phyloP scores from a whole-genome alignment of 2,797 vertebrate genomes.

The Chloroceryle inda region DNA sequence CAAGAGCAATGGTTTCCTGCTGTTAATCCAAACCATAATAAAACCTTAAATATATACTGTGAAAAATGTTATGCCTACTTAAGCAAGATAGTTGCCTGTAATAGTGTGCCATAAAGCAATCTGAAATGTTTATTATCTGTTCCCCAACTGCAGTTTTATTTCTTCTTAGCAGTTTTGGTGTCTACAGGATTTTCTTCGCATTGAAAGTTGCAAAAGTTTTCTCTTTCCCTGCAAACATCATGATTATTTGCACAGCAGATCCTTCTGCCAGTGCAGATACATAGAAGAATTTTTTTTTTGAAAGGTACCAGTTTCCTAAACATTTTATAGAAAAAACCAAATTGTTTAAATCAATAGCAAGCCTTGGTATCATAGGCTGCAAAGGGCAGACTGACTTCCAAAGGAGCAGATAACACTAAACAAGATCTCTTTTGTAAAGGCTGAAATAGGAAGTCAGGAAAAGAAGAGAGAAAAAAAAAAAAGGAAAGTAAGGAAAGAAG shows the following conservation, averaged over 20 bases:
- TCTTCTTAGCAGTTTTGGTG: slow-evolving; percentile 30
- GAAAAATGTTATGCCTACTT: slow-evolving; percentile 70
- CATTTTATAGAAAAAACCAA: background rate
- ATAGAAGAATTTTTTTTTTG: background rate
- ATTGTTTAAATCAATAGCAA: slow-evolving; percentile 14
- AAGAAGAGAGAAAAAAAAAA: background rate
- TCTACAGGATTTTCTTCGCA: background rate
- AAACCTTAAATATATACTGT: slow-evolving; percentile 63
- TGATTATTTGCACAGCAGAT: background rate
- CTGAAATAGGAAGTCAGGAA: slow-evolving; percentile 25
- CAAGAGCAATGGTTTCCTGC: slow-evolving; percentile 29
- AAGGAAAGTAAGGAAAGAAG: background rate
- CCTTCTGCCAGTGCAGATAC: background rate
- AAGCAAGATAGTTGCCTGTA: slow-evolving; percentile 69
- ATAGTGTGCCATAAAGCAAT: slow-evolving; percentile 56
- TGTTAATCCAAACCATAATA: slow-evolving; percentile 55
- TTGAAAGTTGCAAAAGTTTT: background rate
- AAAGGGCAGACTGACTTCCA: slow-evolving; percentile 16
- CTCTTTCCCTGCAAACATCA: background rate
- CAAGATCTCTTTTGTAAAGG: slow-evolving; percentile 45
- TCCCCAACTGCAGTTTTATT: slow-evolving; percentile 54
- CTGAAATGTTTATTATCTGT: slow-evolving; percentile 65
- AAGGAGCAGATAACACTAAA: slow-evolving; percentile 27
- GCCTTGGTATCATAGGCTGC: slow-evolving; percentile 8
- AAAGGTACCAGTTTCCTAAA: background rate